Evolutionary conservation across 2,888 invertebrate species (phyloP).

Genomic region (Lysandra bellargus): DNA sequence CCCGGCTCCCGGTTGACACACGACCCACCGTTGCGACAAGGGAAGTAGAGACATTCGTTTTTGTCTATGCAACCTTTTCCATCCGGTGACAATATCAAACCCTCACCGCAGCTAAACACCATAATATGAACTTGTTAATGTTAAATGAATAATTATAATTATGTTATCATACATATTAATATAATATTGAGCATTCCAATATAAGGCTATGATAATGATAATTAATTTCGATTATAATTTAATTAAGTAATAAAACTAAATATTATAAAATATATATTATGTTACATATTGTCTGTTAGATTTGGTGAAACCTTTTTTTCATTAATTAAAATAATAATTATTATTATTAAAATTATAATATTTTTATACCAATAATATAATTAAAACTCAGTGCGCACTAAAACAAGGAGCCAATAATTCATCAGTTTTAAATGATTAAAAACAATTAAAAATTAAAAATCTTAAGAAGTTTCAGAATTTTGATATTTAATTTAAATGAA

Average conservation of each 20-base stretch:
- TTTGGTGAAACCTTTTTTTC: neutral
- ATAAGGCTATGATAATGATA: constrained; percentile 18
- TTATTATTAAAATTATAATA: neutral
- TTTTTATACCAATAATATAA: constrained; percentile 30
- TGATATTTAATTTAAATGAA: constrained; percentile 16
- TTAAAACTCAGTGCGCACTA: constrained; percentile 49
- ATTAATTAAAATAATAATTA: neutral
- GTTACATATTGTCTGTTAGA: neutral
- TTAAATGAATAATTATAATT: constrained; percentile 34
- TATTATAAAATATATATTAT: constrained; percentile 13
- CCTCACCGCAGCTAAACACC: constrained; percentile 93
- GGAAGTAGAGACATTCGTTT: constrained; percentile 96
- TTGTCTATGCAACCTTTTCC: constrained; percentile 96
- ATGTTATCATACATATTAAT: neutral
- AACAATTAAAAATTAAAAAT: constrained; percentile 6
- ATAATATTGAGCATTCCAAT: constrained; percentile 32
- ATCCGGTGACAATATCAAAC: constrained; percentile 93
- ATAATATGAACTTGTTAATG: constrained; percentile 59
- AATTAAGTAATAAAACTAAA: constrained; percentile 1
- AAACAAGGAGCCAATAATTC: constrained; percentile 33
- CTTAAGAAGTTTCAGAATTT: neutral
- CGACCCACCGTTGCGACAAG: constrained; percentile 95
- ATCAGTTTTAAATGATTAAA: constrained; percentile 10
- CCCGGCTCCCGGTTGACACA: constrained; percentile 95
- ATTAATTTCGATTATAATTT: neutral